phyloP scores from a whole-genome alignment of 2,797 vertebrate species.

The Sebastes nivosus region DNA sequence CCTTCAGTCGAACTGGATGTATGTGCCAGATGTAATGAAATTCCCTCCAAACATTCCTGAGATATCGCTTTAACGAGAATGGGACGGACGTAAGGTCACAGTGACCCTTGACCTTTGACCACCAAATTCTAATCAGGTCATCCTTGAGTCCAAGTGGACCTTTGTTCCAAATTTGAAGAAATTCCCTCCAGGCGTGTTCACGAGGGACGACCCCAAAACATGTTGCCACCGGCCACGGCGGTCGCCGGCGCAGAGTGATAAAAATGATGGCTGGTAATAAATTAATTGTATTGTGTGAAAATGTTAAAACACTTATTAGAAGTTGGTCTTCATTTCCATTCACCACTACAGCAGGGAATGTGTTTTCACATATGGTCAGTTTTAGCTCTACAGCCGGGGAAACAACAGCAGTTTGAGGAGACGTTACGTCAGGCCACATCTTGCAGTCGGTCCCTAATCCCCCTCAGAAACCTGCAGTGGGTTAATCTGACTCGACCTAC shows the following conservation, averaged over 20 bases:
- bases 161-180: no score
- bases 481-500: constrained; percentile 43
- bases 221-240: not conserved
- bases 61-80: fast-evolving
- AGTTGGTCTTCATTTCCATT: not conserved
- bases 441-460: constrained; percentile 34
- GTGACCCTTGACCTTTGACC: not conserved
- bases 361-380: not conserved
- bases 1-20: fast-evolving
- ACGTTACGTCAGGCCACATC: not conserved
- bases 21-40: not conserved
- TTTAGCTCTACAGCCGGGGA: not conserved
- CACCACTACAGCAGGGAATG: not conserved
- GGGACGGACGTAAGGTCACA: not conserved
- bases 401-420: not conserved
- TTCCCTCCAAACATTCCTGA: not conserved
- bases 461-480: constrained; percentile 35
- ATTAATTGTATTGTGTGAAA: not conserved
- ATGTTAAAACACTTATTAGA: not conserved
- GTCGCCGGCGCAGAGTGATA: fast-evolving
- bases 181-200: no score
- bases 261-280: not conserved
- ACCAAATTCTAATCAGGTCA: not conserved
- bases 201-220: not conserved
- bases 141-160: no score